phyloP scores from a whole-genome alignment of 2,888 invertebrate genomes.

The Aradus depressus region DNA sequence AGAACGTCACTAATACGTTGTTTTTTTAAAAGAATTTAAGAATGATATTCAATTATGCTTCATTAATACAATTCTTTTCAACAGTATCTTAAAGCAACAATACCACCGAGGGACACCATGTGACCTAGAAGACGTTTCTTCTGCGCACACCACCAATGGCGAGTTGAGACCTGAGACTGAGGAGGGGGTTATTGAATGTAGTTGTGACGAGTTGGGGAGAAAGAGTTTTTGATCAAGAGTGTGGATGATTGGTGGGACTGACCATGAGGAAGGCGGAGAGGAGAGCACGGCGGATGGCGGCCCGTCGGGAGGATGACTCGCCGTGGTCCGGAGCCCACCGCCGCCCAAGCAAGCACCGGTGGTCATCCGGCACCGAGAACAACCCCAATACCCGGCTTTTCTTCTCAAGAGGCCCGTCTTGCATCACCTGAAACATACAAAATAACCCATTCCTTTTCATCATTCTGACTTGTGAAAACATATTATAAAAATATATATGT shows the following conservation, averaged over 20 bases:
- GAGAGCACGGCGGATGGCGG: conserved; percentile 6
- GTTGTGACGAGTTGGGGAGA: neutral
- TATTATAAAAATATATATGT: neutral
- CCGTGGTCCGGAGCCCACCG: conserved; percentile 3
- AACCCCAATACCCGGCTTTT: neutral
- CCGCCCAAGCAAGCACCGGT: neutral
- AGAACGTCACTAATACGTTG: too few species aligned
- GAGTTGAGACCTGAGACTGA: too few species aligned
- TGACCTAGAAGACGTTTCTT: too few species aligned
- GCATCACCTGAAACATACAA: conserved; percentile 1
- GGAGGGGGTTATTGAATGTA: neutral
- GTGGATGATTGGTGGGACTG: neutral
- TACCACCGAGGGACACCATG: too few species aligned
- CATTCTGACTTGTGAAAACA: neutral
- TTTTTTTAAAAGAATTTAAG: too few species aligned
- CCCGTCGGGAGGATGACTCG: neutral
- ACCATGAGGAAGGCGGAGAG: neutral
- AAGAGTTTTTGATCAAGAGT: neutral
- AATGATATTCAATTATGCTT: too few species aligned
- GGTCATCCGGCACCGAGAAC: neutral
- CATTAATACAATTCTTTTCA: too few species aligned
- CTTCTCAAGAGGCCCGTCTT: conserved; percentile 2
- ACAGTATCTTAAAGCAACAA: too few species aligned
- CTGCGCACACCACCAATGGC: too few species aligned
- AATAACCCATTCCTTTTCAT: too few species aligned